phyloP scores from a whole-genome alignment of 2,888 invertebrate species.

The Alviniconcha strummeri region DNA sequence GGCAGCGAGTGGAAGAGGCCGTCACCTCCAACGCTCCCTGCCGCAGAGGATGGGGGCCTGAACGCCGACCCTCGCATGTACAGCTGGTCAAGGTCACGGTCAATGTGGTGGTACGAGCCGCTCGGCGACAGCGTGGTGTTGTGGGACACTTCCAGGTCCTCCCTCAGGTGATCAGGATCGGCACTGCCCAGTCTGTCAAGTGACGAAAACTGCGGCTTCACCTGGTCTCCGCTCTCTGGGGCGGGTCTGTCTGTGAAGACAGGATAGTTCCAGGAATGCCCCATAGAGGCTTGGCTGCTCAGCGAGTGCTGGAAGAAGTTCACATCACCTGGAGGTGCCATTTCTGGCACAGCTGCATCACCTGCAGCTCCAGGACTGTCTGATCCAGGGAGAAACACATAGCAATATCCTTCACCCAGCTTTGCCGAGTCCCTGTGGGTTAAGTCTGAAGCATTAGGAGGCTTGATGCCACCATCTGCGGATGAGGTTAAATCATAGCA shows the following conservation, averaged over 20 bases:
- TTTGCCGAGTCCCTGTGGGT: not conserved
- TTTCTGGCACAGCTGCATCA: no score
- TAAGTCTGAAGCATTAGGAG: no score
- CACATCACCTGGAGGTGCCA: not conserved
- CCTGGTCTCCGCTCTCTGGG: no score
- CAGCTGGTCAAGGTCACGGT: conserved; percentile 41
- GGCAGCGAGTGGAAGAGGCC: conserved; percentile 13
- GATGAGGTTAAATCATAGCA: conserved; percentile 4
- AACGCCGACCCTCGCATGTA: conserved; percentile 54
- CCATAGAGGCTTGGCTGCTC: not conserved
- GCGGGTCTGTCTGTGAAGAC: no score
- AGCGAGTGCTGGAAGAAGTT: conserved; percentile 14
- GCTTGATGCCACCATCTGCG: not conserved
- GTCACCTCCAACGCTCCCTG: conserved; percentile 28
- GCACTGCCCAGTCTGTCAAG: not conserved
- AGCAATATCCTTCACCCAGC: not conserved
- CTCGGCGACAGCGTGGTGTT: conserved; percentile 33
- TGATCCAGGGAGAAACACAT: not conserved
- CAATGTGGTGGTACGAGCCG: conserved; percentile 38
- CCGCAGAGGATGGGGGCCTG: conserved; percentile 42
- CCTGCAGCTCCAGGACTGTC: not conserved
- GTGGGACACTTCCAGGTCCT: conserved; percentile 28
- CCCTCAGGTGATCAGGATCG: conserved; percentile 6
- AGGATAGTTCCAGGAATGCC: not conserved
- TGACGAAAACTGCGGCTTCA: not conserved